A percentile compares a stretch with the other conserved stretches of the same genome.
phyloP scores from a whole-genome alignment of 2,888 invertebrate species.

The Automeris io region DNA sequence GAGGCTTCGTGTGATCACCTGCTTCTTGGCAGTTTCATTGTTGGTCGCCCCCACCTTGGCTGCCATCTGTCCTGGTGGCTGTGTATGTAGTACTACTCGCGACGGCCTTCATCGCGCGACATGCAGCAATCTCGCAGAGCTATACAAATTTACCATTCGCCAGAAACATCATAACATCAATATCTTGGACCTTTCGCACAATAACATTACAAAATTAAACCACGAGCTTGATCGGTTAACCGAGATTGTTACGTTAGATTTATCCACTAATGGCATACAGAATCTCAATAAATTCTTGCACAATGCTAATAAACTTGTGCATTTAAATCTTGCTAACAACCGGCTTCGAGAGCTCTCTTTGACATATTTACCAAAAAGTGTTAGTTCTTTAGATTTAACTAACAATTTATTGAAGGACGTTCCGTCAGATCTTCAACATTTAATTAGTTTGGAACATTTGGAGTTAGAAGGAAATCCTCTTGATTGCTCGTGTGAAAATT shows the following conservation, averaged over 20 bases:
- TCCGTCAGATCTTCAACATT: constrained; percentile 74
- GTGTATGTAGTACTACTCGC: constrained; percentile 78
- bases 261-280: constrained; percentile 79
- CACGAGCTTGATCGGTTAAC: constrained; percentile 77
- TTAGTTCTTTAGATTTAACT: constrained; percentile 79
- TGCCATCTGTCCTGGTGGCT: constrained; percentile 69
- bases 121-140: constrained; percentile 83
- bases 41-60: constrained; percentile 45
- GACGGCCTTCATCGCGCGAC: constrained; percentile 82
- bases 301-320: constrained; percentile 76
- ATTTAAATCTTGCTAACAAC: constrained; percentile 79
- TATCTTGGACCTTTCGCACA: constrained; percentile 79
- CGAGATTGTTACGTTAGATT: constrained; percentile 78
- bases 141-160: constrained; percentile 79
- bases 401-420: constrained; percentile 78
- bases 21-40: constrained; percentile 44
- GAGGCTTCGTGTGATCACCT: constrained; percentile 42
- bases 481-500: constrained; percentile 82
- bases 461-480: constrained; percentile 82
- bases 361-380: constrained; percentile 72
- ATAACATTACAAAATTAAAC: constrained; percentile 76
- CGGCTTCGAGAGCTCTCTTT: constrained; percentile 72
- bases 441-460: constrained; percentile 77
- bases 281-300: constrained; percentile 76
- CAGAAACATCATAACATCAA: constrained; percentile 73